These are phyloP conservation scores for Caenorhabditis doughertyi DNA, from an alignment of 2,888 invertebrate genomes.

Conservation along the genomic window DNA sequence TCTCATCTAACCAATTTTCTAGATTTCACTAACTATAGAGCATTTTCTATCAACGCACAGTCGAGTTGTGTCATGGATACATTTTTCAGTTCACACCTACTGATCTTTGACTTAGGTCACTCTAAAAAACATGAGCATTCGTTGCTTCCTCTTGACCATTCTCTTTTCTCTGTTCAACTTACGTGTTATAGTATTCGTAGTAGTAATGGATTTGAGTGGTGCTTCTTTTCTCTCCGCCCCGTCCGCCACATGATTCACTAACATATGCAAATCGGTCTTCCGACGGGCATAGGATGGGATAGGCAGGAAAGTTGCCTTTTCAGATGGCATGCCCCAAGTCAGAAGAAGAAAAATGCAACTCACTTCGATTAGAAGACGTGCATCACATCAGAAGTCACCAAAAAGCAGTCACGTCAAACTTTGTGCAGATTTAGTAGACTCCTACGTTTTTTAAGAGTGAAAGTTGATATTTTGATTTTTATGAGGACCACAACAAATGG, in stretches of 20 bases:
- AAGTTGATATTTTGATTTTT: too few species aligned
- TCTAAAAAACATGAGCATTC: not conserved
- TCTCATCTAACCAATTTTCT: too few species aligned
- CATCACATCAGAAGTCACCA: slow-evolving; percentile 54
- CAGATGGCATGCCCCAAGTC: slow-evolving; percentile 9
- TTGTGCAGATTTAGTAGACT: slow-evolving; percentile 25
- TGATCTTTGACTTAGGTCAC: too few species aligned
- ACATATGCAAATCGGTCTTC: slow-evolving; percentile 65
- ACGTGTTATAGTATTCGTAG: slow-evolving; percentile 15
- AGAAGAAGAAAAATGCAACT: slow-evolving; percentile 42
- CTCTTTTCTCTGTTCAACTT: slow-evolving; percentile 20
- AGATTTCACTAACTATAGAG: too few species aligned
- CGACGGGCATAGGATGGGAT: slow-evolving; percentile 28
- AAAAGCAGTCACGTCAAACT: slow-evolving; percentile 11
- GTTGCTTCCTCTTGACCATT: not conserved
- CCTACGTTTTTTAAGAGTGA: slow-evolving; percentile 3
- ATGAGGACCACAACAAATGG: too few species aligned
- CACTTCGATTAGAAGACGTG: slow-evolving; percentile 52
- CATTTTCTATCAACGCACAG: too few species aligned
- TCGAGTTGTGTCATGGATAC: too few species aligned
- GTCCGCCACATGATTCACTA: slow-evolving; percentile 61
- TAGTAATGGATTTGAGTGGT: slow-evolving; percentile 23
- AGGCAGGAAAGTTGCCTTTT: slow-evolving; percentile 46
- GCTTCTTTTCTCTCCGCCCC: not conserved
- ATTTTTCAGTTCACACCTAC: too few species aligned